Conservation (phyloP, 2,113 vertebrate genomes). For the Salvelinus namaycush region DNA sequence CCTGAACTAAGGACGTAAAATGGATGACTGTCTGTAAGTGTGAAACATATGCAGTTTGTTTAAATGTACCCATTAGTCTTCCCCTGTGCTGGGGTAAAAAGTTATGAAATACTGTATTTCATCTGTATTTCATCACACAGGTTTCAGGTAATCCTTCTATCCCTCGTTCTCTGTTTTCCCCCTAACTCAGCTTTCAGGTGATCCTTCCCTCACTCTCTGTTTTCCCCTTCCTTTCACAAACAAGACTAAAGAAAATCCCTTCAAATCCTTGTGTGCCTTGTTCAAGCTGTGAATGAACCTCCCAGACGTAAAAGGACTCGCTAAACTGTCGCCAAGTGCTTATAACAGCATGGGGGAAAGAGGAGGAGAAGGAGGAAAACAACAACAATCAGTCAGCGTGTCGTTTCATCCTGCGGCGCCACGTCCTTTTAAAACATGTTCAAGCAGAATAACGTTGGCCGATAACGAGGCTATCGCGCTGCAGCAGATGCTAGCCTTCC, state of each 20-base stretch:
- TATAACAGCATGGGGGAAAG: constrained; percentile 29
- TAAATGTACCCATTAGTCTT: too few relatives aligned
- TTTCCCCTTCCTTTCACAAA: constrained; percentile 24
- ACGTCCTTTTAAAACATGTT: constrained; percentile 53
- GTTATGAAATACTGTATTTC: too few relatives aligned
- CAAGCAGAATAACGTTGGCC: constrained; percentile 50
- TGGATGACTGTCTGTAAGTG: too few relatives aligned
- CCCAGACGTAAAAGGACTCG: constrained; percentile 37
- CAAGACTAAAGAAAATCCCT: constrained; percentile 31
- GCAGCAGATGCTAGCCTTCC: constrained; percentile 51
- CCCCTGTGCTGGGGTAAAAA: too few relatives aligned
- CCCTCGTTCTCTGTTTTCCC: background rate
- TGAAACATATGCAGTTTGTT: too few relatives aligned
- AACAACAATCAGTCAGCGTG: constrained; percentile 49
- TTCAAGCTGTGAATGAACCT: constrained; percentile 45
- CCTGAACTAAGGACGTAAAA: too few relatives aligned
- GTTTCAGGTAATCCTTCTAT: too few relatives aligned
- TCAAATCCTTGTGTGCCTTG: constrained; percentile 25
- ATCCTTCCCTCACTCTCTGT: background rate
- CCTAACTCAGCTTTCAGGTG: background rate
- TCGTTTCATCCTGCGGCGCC: constrained; percentile 56
- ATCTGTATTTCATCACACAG: too few relatives aligned
- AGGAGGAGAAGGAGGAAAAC: background rate
- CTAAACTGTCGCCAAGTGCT: constrained; percentile 30
- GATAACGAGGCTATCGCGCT: constrained; percentile 57